phyloP scores from a whole-genome alignment of 1,140 invertebrate genomes.

The Periplaneta americana region DNA sequence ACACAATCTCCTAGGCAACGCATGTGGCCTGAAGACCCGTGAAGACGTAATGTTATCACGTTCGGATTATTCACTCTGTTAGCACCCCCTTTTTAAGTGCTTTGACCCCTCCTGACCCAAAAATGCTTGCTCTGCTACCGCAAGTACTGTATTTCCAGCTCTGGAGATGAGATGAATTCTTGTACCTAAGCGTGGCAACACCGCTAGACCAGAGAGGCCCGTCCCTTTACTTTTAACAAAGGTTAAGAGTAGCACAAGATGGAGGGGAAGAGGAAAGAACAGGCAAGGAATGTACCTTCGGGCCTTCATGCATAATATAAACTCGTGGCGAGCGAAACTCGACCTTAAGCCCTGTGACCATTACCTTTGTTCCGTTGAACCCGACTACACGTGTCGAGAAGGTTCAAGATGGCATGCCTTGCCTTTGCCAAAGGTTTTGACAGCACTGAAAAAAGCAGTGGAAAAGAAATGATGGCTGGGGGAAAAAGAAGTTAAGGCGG shows the following conservation, averaged over 20 bases:
- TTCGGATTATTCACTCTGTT: too few species aligned
- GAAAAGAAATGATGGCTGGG: neutral
- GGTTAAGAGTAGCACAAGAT: neutral
- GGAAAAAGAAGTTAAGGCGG: neutral
- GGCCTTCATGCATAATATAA: neutral
- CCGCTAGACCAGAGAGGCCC: neutral
- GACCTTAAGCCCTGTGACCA: neutral
- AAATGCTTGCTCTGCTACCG: neutral
- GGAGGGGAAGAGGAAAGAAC: neutral
- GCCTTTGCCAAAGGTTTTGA: neutral
- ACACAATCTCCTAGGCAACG: too few species aligned
- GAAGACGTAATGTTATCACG: too few species aligned
- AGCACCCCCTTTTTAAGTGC: too few species aligned
- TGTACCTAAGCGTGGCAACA: neutral
- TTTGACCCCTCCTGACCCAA: neutral
- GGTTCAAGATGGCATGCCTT: neutral
- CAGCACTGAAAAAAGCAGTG: neutral
- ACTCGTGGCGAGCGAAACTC: neutral
- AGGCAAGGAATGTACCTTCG: neutral
- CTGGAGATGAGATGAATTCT: neutral
- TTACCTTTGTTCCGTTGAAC: neutral
- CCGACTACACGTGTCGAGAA: neutral
- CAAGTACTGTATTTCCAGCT: neutral
- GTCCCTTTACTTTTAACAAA: neutral
- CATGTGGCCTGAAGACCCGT: too few species aligned